A percentile compares a stretch with the other conserved stretches of the same genome.
Evolutionary conservation across 2,797 vertebrate species (phyloP).

Genomic region (Mus minutoides): DNA sequence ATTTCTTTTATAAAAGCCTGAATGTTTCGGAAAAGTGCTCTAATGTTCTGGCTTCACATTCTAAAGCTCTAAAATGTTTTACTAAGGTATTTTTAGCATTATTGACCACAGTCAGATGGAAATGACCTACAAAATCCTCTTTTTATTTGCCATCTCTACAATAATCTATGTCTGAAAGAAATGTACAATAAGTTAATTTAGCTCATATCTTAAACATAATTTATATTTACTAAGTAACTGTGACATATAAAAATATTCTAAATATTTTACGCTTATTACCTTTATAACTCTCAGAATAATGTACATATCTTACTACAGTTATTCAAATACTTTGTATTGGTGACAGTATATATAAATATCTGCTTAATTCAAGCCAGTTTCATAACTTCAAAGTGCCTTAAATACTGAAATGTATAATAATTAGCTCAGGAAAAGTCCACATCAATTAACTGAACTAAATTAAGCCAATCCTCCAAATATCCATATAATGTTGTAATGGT

Average conservation of each 20-base stretch:
- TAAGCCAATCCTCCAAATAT: not conserved
- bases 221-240: not conserved
- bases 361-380: not conserved
- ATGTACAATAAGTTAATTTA: not conserved
- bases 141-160: not conserved
- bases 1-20: not conserved
- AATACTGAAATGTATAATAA: not conserved
- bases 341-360: not conserved
- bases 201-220: not conserved
- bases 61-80: slow-evolving; percentile 57
- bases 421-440: not conserved
- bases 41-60: slow-evolving; percentile 31
- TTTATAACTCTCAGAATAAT: not conserved
- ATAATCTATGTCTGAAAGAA: not conserved
- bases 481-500: not conserved
- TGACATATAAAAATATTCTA: not conserved
- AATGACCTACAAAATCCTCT: slow-evolving; percentile 36
- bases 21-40: slow-evolving; percentile 2
- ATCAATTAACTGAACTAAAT: not conserved
- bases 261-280: not conserved
- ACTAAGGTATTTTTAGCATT: slow-evolving; percentile 61
- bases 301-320: not conserved
- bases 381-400: not conserved
- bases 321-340: not conserved
- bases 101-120: slow-evolving; percentile 56